Percentiles rank a stretch among this genome's conserved stretches.
Evolutionary conservation across 2,888 invertebrate genomes (phyloP).

Genomic region (Helobdella robusta): DNA sequence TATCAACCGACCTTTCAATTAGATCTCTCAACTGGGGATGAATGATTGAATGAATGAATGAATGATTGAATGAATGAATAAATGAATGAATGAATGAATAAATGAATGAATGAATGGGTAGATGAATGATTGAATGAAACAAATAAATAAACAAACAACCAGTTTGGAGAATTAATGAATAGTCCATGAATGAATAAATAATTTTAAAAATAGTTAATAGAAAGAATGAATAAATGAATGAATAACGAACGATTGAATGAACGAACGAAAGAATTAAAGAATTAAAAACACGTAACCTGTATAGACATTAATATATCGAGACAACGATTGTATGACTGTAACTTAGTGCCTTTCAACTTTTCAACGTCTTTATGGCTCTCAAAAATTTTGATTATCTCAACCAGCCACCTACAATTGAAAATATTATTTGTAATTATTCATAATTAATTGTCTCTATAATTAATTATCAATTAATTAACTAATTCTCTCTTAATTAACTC

Average conservation of each 20-base stretch:
- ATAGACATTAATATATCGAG: constrained; percentile 48
- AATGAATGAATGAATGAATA: too few relatives aligned
- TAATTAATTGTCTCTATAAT: too few relatives aligned
- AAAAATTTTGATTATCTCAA: constrained; percentile 47
- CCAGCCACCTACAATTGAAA: constrained; percentile 44
- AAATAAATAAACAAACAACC: neutral
- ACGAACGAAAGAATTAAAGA: neutral
- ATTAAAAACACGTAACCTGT: constrained; percentile 40
- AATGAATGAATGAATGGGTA: too few relatives aligned
- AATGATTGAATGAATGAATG: too few relatives aligned
- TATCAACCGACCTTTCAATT: constrained; percentile 45
- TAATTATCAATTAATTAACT: too few relatives aligned
- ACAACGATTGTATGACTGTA: constrained; percentile 46
- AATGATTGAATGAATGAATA: too few relatives aligned
- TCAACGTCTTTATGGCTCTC: constrained; percentile 45
- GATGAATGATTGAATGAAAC: too few relatives aligned
- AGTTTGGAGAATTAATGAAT: neutral
- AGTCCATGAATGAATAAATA: neutral
- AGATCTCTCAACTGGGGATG: constrained; percentile 46
- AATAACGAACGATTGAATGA: neutral
- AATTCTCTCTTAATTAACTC: too few relatives aligned
- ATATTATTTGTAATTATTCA: too few relatives aligned
- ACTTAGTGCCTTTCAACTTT: constrained; percentile 40
- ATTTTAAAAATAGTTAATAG: neutral
- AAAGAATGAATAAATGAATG: neutral